Evolutionary conservation across 2,888 invertebrate species (phyloP).

Genomic region (Notodonta dromedarius): DNA sequence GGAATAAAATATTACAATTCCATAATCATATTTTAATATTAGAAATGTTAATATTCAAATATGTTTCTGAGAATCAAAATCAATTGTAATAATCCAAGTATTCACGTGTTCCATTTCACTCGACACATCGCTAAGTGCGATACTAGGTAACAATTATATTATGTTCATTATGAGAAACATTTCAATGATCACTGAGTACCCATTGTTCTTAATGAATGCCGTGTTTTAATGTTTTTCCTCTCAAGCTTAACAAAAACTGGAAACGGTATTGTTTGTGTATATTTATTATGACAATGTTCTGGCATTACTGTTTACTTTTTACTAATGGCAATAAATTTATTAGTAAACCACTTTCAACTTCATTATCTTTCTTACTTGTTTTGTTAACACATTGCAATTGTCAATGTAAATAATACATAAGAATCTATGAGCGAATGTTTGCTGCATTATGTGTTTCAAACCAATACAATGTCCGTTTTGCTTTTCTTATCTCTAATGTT

Average conservation of each 20-base stretch:
- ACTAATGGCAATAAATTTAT: too few relatives aligned
- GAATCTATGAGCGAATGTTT: not conserved
- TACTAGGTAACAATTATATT: slow-evolving; percentile 30
- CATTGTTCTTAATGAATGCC: slow-evolving; percentile 12
- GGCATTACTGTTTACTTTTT: not conserved
- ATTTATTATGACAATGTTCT: too few relatives aligned
- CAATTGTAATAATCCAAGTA: not conserved
- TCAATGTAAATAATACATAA: not conserved
- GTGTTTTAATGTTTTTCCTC: slow-evolving; percentile 1
- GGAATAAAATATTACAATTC: too few relatives aligned
- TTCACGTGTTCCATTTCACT: not conserved
- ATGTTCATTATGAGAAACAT: slow-evolving; percentile 20
- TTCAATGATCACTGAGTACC: not conserved
- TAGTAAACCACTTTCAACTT: too few relatives aligned
- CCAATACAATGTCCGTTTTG: slow-evolving; percentile 11
- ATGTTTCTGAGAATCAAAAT: not conserved
- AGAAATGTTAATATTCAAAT: too few relatives aligned
- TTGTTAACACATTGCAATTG: too few relatives aligned
- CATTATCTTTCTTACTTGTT: too few relatives aligned
- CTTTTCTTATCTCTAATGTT: slow-evolving; percentile 35
- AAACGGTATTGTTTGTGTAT: not conserved
- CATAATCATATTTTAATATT: too few relatives aligned
- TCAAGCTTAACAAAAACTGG: not conserved
- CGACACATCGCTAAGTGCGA: slow-evolving; percentile 1
- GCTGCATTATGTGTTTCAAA: not conserved